Conservation (phyloP, 2,888 invertebrate species). For the Zygogramma bicolorata region DNA sequence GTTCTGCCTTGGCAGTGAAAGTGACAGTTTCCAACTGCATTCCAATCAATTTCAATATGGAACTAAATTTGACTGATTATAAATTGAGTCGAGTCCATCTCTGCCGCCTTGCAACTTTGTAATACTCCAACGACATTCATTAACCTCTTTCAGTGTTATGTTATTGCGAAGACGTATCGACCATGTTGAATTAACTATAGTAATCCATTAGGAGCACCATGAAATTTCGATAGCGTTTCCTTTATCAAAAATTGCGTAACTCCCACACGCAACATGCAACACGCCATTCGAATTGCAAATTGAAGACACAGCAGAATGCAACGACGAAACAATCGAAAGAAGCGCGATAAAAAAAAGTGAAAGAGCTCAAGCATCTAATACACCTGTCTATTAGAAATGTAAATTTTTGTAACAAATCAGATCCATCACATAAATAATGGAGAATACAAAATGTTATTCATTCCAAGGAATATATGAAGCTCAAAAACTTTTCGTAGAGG, state of each 20-base stretch:
- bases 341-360: not conserved
- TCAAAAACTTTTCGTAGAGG: too few relatives aligned
- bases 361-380: too few relatives aligned
- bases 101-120: constrained; percentile 20
- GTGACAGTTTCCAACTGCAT: too few relatives aligned
- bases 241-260: constrained; percentile 38
- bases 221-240: constrained; percentile 40
- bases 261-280: constrained; percentile 29
- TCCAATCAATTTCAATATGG: too few relatives aligned
- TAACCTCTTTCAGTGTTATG: constrained; percentile 52
- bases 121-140: constrained; percentile 49
- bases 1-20: too few relatives aligned
- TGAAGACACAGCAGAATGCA: not conserved
- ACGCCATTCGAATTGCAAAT: constrained; percentile 33
- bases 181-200: constrained; percentile 44
- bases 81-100: not conserved
- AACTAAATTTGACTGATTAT: not conserved
- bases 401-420: too few relatives aligned
- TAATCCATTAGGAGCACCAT: constrained; percentile 38
- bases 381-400: too few relatives aligned
- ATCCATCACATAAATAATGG: too few relatives aligned
- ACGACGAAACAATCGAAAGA: not conserved
- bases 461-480: too few relatives aligned
- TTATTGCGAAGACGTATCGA: constrained; percentile 50
- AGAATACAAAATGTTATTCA: too few relatives aligned